Evolutionary conservation across 1,140 invertebrate species (phyloP).

Genomic region (Eubasilissa regina): DNA sequence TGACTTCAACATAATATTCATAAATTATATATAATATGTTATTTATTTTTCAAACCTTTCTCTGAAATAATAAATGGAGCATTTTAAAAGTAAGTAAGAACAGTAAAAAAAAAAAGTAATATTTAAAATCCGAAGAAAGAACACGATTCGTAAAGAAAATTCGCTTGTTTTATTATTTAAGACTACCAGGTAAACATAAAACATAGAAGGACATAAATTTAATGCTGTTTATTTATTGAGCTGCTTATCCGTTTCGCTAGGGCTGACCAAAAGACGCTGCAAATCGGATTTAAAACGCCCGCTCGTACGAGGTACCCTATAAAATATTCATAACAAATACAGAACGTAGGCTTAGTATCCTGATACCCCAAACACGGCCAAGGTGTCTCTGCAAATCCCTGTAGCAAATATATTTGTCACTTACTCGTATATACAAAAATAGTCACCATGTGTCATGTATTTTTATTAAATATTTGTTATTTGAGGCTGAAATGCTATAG

Average conservation of each 20-base stretch:
- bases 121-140: too few relatives aligned
- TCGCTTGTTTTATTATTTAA: too few relatives aligned
- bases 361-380: not conserved
- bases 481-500: too few relatives aligned
- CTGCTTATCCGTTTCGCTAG: not conserved
- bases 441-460: too few relatives aligned
- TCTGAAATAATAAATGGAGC: too few relatives aligned
- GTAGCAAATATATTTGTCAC: conserved; percentile 3
- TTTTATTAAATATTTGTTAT: too few relatives aligned
- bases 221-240: not conserved
- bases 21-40: too few relatives aligned
- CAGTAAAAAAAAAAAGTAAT: too few relatives aligned
- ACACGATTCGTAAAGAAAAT: too few relatives aligned
- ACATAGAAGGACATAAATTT: not conserved
- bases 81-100: too few relatives aligned
- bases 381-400: not conserved
- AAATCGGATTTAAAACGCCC: conserved; percentile 45
- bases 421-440: not conserved
- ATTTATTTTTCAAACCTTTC: too few relatives aligned
- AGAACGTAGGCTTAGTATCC: conserved; percentile 8
- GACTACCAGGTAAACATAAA: conserved; percentile 17
- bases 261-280: conserved; percentile 35
- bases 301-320: conserved; percentile 7
- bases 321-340: conserved; percentile 42
- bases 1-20: too few relatives aligned